Evolutionary conservation across 1,140 invertebrate genomes (phyloP).

Genomic region (Lineus longissimus): DNA sequence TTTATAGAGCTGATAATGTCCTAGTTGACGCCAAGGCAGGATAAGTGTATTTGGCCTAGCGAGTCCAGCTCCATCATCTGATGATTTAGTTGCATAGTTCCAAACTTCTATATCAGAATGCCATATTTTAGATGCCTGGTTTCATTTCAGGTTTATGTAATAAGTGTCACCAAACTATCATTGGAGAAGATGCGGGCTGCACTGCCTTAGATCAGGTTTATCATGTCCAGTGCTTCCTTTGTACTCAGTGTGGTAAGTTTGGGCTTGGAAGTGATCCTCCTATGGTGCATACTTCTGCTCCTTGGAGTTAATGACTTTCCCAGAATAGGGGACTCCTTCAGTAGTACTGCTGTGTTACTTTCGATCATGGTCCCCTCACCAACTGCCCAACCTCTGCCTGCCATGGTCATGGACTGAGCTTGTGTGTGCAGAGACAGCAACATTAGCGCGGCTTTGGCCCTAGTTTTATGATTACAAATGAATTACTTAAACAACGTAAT

Average conservation of each 20-base stretch:
- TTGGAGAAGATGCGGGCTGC: slow-evolving; percentile 88
- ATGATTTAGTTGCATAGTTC: too few species aligned
- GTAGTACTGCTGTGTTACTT: background rate
- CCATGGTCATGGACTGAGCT: too few species aligned
- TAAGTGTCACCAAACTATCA: slow-evolving; percentile 82
- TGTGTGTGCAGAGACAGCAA: too few species aligned
- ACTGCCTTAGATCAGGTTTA: slow-evolving; percentile 95
- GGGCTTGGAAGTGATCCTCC: background rate
- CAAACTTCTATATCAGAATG: background rate
- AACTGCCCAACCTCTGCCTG: background rate
- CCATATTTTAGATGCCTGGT: background rate
- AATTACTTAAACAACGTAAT: too few species aligned
- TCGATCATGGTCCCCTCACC: too few species aligned
- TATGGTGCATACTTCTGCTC: background rate
- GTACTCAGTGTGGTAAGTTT: slow-evolving; percentile 71
- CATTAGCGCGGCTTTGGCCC: too few species aligned
- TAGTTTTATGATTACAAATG: too few species aligned
- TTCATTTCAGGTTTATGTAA: slow-evolving; percentile 69
- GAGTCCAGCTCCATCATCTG: too few species aligned
- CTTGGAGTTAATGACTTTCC: background rate
- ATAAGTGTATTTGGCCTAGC: too few species aligned
- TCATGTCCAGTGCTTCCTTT: slow-evolving; percentile 92
- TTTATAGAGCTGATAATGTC: too few species aligned
- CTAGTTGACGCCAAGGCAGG: too few species aligned
- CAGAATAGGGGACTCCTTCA: background rate